A percentile compares a stretch with the other conserved stretches of the same genome.
phyloP scores from a whole-genome alignment of 2,113 vertebrate genomes.

The Dasyornis broadbenti region DNA sequence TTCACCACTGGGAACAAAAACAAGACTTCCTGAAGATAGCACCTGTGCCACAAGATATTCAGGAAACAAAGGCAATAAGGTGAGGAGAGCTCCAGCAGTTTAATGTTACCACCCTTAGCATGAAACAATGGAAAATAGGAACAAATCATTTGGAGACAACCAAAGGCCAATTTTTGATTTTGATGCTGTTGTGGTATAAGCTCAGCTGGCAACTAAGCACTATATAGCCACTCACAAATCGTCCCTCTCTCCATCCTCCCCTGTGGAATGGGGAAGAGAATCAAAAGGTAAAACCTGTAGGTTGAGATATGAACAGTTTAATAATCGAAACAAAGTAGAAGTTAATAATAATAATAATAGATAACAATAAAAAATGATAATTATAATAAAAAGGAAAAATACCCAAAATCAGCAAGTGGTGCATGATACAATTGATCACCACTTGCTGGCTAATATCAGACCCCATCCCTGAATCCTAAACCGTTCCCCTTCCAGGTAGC shows the following conservation, averaged over 20 bases:
- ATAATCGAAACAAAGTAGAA: too few relatives aligned
- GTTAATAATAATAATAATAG: background rate
- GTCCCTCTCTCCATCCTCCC: background rate
- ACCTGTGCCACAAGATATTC: background rate
- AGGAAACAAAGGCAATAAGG: background rate
- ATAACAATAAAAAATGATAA: background rate
- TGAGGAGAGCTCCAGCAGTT: background rate
- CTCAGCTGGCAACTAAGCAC: background rate
- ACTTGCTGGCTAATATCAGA: background rate
- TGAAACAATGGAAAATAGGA: background rate
- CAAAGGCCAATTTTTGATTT: background rate
- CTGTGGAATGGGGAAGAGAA: background rate
- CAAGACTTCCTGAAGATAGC: background rate
- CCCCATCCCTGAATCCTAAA: too few relatives aligned
- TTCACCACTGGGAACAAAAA: background rate
- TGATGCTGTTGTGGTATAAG: background rate
- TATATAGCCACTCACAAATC: background rate
- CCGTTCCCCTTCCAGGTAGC: fast-evolving
- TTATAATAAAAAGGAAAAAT: background rate
- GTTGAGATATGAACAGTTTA: background rate
- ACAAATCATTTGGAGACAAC: background rate
- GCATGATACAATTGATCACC: background rate
- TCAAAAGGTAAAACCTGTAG: background rate
- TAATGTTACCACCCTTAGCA: background rate
- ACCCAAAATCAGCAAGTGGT: background rate